These are phyloP conservation scores for Austrolebias charrua DNA, from an alignment of 2,797 vertebrate species.

Conservation along the genomic window DNA sequence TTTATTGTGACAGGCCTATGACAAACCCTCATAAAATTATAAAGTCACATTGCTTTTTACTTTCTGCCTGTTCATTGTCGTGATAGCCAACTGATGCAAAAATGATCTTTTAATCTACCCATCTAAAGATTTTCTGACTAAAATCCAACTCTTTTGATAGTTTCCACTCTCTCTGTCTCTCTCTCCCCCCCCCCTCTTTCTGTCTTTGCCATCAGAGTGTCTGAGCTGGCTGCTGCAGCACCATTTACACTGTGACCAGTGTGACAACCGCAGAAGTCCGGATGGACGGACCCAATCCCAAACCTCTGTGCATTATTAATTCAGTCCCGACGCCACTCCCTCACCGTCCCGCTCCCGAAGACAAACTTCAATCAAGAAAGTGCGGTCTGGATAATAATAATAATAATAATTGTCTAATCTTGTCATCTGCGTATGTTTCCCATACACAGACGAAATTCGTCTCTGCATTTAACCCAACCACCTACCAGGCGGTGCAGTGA, in stretches of 20 bases:
- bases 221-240: slow-evolving; percentile 28
- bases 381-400: slow-evolving; percentile 33
- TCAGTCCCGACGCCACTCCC: slow-evolving; percentile 34
- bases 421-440: too few species aligned
- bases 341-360: slow-evolving; percentile 40
- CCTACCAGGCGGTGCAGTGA: too few species aligned
- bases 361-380: slow-evolving; percentile 63
- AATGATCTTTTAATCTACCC: slow-evolving; percentile 64
- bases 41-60: slow-evolving; percentile 21
- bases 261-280: slow-evolving; percentile 53
- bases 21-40: slow-evolving; percentile 27
- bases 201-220: slow-evolving; percentile 6
- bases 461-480: too few species aligned
- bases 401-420: too few species aligned
- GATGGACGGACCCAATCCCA: slow-evolving; percentile 32
- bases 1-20: too few species aligned
- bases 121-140: slow-evolving; percentile 48
- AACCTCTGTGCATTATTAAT: slow-evolving; percentile 62
- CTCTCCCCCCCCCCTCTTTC: too few species aligned
- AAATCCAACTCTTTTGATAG: slow-evolving; percentile 50
- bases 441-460: too few species aligned
- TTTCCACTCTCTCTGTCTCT: slow-evolving; percentile 34
- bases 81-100: slow-evolving; percentile 55
- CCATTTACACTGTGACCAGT: slow-evolving; percentile 47
- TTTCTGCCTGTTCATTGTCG: slow-evolving; percentile 30